Conservation (phyloP, 53 echinoderm and acorn worm genomes). For the Paracentrotus lividus region DNA sequence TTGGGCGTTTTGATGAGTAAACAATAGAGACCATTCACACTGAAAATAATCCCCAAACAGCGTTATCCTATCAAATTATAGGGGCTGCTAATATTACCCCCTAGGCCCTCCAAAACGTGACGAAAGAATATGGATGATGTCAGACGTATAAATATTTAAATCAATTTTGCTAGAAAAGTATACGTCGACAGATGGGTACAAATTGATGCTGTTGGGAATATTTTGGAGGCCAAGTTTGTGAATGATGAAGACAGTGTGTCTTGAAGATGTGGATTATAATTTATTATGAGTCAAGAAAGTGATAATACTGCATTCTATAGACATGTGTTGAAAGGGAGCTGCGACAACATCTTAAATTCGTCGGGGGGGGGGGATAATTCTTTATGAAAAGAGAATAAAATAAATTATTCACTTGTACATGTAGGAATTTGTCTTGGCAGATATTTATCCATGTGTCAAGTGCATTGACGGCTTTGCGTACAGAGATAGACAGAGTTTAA, state of each 20-base stretch:
- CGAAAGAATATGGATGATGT: not conserved
- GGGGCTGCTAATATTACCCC: not conserved
- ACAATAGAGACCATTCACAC: not conserved
- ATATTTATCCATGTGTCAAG: no score
- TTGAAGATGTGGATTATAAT: not conserved
- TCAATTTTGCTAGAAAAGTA: not conserved
- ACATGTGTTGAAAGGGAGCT: no score
- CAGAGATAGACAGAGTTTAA: not conserved
- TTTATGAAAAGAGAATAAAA: not conserved
- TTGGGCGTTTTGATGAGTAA: conserved; percentile 9
- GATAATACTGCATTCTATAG: no score
- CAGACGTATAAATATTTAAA: not conserved
- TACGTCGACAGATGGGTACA: not conserved
- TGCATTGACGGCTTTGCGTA: not conserved
- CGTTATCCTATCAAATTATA: not conserved
- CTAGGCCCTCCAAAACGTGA: not conserved
- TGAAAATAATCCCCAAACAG: not conserved
- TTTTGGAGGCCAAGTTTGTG: not conserved
- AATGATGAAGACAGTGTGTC: not conserved
- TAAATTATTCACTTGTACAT: no score
- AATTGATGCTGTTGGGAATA: not conserved
- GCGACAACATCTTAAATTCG: no score
- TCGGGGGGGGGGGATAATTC: not conserved
- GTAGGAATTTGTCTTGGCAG: not conserved
- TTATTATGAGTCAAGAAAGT: not conserved